Evolutionary conservation across 2,888 invertebrate species (phyloP), one percentile per base, ranked within the genome.

Genomic region (Leistus spinibarbis): DNA sequence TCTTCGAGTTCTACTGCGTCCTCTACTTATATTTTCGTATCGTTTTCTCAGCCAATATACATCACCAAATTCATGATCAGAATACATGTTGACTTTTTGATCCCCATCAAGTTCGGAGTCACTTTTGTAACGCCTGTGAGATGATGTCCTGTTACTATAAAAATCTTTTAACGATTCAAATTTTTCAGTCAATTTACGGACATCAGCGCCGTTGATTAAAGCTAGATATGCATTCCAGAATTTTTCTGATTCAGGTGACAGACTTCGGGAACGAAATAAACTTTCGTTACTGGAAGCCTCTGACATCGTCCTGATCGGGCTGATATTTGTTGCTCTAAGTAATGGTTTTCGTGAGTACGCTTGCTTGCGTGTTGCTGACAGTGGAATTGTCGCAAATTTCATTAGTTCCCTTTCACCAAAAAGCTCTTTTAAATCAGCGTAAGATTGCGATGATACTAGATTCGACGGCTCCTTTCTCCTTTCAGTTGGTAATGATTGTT

Each of bases 361-460:
- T 84, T 86, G 79, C 80, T 82, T 82, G 76, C 82, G 80, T 82
- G 87, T 85, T 83, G 88, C 81, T 76, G 85, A 81, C 77, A 77
- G 77, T 17, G 90, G 89, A 72, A 89, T 83, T 3, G 89, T 89
- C 53, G 88, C 84, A 83, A 88, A 91, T 81, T 88, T 90, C 78
- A 88, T 88, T 80, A 87, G 87, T 78, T 90, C 89, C 23, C 88
- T 89, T 83, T 95, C 95, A 0, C 95, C 95, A 81, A 93, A 95
- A n/a, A 94, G 86, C 79, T 95, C 95, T 81, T 93, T 93, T 73
- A 95, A 86, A 84, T 94, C 91, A 40, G 94, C 89, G 81, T 90
- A 91, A 0, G 93, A 93, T 79, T 91, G 91, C 0, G 92, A 91
- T 64, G 89, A 87, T n/a, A 85, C 84, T 67, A 88, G 40, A 24